These are phyloP conservation scores for Marisa cornuarietis DNA, from an alignment of 1,140 invertebrate genomes.

Conservation along the genomic window DNA sequence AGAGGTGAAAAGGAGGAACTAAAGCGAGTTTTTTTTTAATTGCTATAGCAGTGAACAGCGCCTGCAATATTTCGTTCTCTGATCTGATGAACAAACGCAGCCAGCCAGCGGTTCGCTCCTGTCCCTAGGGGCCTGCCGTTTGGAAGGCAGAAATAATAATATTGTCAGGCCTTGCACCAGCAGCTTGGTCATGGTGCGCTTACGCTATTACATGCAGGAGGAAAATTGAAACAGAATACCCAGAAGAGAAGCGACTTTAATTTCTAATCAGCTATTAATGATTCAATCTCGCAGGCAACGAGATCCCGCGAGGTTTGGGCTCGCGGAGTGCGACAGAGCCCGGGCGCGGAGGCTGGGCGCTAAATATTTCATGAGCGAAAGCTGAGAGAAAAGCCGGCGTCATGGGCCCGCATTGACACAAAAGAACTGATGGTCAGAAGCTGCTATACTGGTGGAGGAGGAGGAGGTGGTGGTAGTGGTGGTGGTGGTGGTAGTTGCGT, in stretches of 20 bases:
- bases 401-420: too few species aligned
- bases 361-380: slow-evolving; percentile 19
- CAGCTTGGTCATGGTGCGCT: neutral
- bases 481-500: too few species aligned
- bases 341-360: slow-evolving; percentile 18
- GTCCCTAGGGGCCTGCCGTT: slow-evolving; percentile 1
- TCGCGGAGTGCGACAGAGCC: slow-evolving; percentile 22
- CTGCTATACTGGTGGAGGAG: too few species aligned
- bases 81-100: slow-evolving; percentile 5
- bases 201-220: slow-evolving; percentile 17
- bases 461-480: too few species aligned
- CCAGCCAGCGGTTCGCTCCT: neutral
- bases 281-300: slow-evolving; percentile 28
- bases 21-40: neutral
- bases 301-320: slow-evolving; percentile 31
- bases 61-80: neutral
- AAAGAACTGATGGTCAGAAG: too few species aligned
- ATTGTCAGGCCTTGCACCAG: slow-evolving; percentile 15
- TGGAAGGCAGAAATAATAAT: slow-evolving; percentile 17
- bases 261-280: slow-evolving; percentile 35
- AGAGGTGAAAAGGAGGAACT: neutral
- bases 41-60: neutral
- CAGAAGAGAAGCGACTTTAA: slow-evolving; percentile 31
- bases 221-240: slow-evolving; percentile 27
- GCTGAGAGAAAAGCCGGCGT: too few species aligned